Evolutionary conservation across 2,888 invertebrate genomes (phyloP), one percentile per base, ranked within the genome.

Genomic region (Anthophora plumipes): DNA sequence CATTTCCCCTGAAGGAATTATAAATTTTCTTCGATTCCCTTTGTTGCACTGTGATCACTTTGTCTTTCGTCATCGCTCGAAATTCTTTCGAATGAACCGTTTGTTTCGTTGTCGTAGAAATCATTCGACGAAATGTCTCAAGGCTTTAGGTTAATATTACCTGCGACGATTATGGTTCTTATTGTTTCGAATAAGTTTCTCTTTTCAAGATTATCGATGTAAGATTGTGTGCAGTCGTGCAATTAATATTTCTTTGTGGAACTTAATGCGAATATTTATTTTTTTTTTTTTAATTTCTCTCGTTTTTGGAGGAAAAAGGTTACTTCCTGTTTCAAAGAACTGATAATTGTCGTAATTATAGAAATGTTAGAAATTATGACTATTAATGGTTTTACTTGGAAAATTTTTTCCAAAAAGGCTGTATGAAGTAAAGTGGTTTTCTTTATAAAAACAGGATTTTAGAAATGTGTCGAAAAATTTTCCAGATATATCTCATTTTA

Each of bases 41-140:
- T 31, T 31, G 31, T 31, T 3, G 2, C 31, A 4, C 31, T 31
- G 31, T 4, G 48, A 3, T 31, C 12, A 25, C 11, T 25, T 25
- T 43, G 11, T 1, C 31, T 63, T 64, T 64, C 64, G 50, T 66
- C n/a, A 66, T 14, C 60, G 60, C 41, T 41, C 41, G 8, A 66
- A 50, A 50, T 14, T 20, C 17, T 50, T 37, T 37, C 22, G 3
- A 9, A 17, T 9, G 2, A 11, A 11, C 9, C 31, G 31, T 31
- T 31, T 31, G n/a, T 9, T 39, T 50, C 14, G 20, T n/a, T 12
- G 11, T 0, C 9, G 22, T 50, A 22, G 50, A 66, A 50, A 66
- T 52, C 50, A 37, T 9, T 52, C 7, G 22, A 14, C 20, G 11
- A 14, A 64, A 50, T 22, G 11, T 37, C 17, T 37, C 50, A 52